phyloP scores from a whole-genome alignment of 2,113 vertebrate genomes.

The Grantiella picta region DNA sequence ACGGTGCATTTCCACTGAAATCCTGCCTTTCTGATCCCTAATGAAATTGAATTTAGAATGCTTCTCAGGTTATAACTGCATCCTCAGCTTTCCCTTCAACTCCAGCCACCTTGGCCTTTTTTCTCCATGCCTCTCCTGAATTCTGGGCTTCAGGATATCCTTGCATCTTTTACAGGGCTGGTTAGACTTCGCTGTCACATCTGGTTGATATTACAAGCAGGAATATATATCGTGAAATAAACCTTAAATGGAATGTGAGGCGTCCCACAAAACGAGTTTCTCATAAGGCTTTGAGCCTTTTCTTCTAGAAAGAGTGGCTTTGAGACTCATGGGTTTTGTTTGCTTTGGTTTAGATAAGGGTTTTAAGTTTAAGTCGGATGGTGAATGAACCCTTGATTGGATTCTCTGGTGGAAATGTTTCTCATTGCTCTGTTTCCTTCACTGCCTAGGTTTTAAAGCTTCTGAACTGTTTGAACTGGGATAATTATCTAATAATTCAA shows the following conservation, averaged over 20 bases:
- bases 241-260: constrained; percentile 73
- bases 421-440: not conserved
- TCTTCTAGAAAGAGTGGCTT: constrained; percentile 46
- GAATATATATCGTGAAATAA: constrained; percentile 64
- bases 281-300: constrained; percentile 53
- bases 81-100: not conserved
- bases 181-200: constrained; percentile 63
- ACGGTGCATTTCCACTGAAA: not conserved
- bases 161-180: constrained; percentile 57
- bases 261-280: constrained; percentile 59
- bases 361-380: constrained; percentile 15
- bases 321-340: constrained; percentile 60
- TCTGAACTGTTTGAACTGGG: not conserved
- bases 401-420: not conserved
- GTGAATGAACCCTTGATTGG: not conserved
- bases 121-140: not conserved
- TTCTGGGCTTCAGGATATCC: constrained; percentile 53
- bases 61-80: not conserved
- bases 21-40: not conserved
- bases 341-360: constrained; percentile 53
- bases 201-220: constrained; percentile 73
- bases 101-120: not conserved
- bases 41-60: not conserved
- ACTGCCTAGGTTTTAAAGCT: not conserved
- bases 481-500: not conserved